These are phyloP conservation scores for Sebastes schlegelii DNA, from an alignment of 2,113 vertebrate genomes.

Conservation along the genomic window DNA sequence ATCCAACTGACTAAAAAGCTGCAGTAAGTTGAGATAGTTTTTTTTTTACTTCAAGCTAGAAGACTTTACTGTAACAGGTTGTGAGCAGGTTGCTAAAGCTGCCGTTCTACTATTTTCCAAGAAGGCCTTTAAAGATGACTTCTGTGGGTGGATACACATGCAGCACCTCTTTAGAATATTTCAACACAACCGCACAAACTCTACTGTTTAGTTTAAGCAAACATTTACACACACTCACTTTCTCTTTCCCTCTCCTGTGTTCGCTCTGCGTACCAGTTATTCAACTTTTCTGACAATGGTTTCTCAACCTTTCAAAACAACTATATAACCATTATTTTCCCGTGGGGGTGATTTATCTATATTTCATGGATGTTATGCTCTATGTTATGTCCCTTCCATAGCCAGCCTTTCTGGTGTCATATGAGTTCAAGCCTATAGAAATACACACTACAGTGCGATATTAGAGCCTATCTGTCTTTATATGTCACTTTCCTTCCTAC, in stretches of 20 bases:
- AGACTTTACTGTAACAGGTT: neutral
- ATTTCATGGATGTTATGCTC: neutral
- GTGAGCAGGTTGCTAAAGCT: neutral
- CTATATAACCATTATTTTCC: neutral
- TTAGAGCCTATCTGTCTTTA: neutral
- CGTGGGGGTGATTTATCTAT: neutral
- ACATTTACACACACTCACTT: slow-evolving; percentile 58
- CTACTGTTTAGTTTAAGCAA: slow-evolving; percentile 64
- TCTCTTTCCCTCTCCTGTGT: slow-evolving; percentile 6
- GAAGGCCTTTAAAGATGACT: slow-evolving; percentile 8
- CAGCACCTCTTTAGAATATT: slow-evolving; percentile 55
- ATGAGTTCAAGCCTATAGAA: neutral
- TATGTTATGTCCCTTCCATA: neutral
- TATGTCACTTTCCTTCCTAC: neutral
- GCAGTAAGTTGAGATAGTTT: neutral
- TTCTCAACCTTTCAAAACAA: neutral
- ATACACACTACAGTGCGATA: neutral
- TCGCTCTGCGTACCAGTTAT: slow-evolving; percentile 12
- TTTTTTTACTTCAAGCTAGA: neutral
- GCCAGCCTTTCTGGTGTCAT: neutral
- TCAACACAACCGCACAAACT: slow-evolving; percentile 50
- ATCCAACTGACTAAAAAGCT: neutral
- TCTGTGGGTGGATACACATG: slow-evolving; percentile 9
- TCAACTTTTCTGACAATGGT: slow-evolving; percentile 20
- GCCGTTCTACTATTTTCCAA: neutral